These are phyloP conservation scores for Vidua macroura DNA, from an alignment of 2,113 vertebrate genomes.

Conservation along the genomic window DNA sequence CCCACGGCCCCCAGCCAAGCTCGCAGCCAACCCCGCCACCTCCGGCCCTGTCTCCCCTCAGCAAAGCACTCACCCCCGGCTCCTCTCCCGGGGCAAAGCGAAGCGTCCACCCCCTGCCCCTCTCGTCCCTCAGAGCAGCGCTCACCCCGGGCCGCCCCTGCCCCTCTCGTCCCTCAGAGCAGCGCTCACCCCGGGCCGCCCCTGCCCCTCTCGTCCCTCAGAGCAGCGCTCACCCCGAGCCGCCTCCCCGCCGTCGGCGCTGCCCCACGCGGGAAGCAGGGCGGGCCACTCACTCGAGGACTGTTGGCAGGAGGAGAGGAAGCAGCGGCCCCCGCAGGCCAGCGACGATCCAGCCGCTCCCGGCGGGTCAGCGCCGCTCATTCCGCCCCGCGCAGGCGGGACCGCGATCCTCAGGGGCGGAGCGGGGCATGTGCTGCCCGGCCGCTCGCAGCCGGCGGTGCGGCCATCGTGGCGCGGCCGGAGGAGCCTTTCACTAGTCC, in stretches of 20 bases:
- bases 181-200: neutral
- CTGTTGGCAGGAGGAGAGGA: fast-evolving
- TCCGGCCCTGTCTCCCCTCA: neutral
- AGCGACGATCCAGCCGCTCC: fast-evolving
- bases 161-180: too few relatives aligned
- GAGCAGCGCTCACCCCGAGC: neutral
- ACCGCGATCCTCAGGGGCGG: neutral
- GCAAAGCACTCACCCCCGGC: too few relatives aligned
- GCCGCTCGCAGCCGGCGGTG: too few relatives aligned
- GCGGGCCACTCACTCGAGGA: neutral
- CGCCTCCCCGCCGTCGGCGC: too few relatives aligned
- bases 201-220: too few relatives aligned
- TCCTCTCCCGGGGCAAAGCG: too few relatives aligned
- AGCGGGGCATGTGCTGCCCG: neutral
- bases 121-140: too few relatives aligned
- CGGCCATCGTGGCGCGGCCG: fast-evolving
- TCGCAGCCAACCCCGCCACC: too few relatives aligned
- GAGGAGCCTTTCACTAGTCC: fast-evolving
- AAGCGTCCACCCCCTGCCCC: too few relatives aligned
- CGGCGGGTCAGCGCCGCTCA: fast-evolving
- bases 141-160: neutral
- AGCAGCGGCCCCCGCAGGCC: fast-evolving
- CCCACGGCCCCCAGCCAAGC: neutral
- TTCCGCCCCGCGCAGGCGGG: neutral
- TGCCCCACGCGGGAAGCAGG: neutral